Evolutionary conservation across 2,113 vertebrate genomes (phyloP).

Genomic region (Macrotis lagotis): DNA sequence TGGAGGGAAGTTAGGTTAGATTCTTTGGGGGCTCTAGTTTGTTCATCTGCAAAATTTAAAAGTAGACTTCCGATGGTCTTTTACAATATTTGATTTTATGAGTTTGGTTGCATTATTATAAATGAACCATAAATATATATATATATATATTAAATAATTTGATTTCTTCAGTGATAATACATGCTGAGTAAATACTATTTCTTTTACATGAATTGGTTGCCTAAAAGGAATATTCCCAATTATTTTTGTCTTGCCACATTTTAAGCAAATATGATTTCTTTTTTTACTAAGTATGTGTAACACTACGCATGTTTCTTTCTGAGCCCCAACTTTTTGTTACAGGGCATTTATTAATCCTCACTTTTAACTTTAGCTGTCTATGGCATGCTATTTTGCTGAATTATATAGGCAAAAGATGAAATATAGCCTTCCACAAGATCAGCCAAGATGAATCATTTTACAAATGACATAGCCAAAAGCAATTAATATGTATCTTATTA

Average conservation of each 20-base stretch:
- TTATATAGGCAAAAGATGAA: neutral
- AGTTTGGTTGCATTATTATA: neutral
- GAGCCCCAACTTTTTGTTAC: neutral
- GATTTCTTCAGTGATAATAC: neutral
- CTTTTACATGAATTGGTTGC: neutral
- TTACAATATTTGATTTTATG: neutral
- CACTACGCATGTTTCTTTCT: neutral
- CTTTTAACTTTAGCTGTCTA: neutral
- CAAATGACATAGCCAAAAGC: neutral
- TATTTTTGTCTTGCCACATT: neutral
- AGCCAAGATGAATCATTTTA: neutral
- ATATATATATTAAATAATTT: neutral
- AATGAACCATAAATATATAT: neutral
- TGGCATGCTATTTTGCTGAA: neutral
- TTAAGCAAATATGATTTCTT: neutral
- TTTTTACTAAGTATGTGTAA: neutral
- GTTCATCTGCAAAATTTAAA: neutral
- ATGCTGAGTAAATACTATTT: neutral
- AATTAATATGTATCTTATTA: neutral
- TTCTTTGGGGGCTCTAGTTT: neutral
- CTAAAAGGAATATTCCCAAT: neutral
- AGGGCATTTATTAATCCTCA: neutral
- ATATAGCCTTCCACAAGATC: neutral
- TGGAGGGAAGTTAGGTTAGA: neutral
- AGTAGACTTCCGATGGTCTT: neutral